These are phyloP conservation scores for Bombyx mandarina DNA, from an alignment of 1,140 invertebrate species.

Conservation along the genomic window DNA sequence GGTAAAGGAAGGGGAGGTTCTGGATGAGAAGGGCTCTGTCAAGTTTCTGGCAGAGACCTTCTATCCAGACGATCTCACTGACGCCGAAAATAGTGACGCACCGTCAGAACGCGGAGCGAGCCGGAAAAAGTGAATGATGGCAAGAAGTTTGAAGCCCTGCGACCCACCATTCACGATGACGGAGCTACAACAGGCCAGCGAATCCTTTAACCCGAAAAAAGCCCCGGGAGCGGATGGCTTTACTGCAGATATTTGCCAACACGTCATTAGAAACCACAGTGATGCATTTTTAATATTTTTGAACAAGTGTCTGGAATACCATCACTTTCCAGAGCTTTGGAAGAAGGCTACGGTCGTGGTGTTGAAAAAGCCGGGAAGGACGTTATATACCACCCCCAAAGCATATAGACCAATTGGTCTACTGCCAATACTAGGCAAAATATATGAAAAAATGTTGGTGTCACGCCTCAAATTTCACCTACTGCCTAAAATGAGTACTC, in stretches of 20 bases:
- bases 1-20: neutral
- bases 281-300: neutral
- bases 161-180: conserved; percentile 11
- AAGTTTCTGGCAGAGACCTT: conserved; percentile 9
- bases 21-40: conserved; percentile 1
- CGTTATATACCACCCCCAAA: too few species aligned
- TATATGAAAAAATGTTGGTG: too few species aligned
- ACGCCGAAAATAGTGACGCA: neutral
- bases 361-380: too few species aligned
- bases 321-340: neutral
- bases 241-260: conserved; percentile 9
- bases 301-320: conserved; percentile 1
- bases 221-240: conserved; percentile 11
- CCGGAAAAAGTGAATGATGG: neutral
- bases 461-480: too few species aligned
- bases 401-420: too few species aligned
- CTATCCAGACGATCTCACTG: conserved; percentile 3
- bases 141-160: neutral
- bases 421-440: too few species aligned
- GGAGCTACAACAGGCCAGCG: neutral
- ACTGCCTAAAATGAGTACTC: conserved; percentile 4
- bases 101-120: neutral
- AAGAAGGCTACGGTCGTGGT: conserved; percentile 1
- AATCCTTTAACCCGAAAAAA: conserved; percentile 14
- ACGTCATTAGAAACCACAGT: neutral